Percentiles rank a stretch among this genome's conserved stretches.
phyloP scores from a whole-genome alignment of 2,797 vertebrate genomes.

The Antennarius maculatus region DNA sequence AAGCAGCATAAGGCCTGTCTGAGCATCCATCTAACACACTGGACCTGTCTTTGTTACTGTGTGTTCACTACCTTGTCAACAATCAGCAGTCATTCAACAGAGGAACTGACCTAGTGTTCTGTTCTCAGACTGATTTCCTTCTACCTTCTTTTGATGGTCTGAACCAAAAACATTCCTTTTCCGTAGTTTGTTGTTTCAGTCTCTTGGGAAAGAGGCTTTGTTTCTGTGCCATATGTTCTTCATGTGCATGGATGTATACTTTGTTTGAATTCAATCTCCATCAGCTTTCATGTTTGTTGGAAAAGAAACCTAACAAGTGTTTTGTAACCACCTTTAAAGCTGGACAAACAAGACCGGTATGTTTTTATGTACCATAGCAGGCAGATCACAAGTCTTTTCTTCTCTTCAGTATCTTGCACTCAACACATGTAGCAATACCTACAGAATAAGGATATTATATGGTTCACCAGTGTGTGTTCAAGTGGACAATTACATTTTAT shows the following conservation, averaged over 20 bases:
- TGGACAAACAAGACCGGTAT: constrained; percentile 79
- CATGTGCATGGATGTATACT: constrained; percentile 54
- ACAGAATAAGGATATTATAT: constrained; percentile 79
- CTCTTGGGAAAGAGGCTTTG: constrained; percentile 43
- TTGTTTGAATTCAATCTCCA: constrained; percentile 67
- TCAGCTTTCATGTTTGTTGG: constrained; percentile 64
- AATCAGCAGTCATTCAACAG: constrained; percentile 50
- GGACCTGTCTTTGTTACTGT: constrained; percentile 18
- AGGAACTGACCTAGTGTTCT: constrained; percentile 38
- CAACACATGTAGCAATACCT: constrained; percentile 93
- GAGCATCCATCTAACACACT: constrained; percentile 22
- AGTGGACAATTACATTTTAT: constrained; percentile 87
- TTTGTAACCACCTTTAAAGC: constrained; percentile 65
- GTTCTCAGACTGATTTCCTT: constrained; percentile 55
- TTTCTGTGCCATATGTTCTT: constrained; percentile 66
- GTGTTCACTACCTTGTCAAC: constrained; percentile 51
- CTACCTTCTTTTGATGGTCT: constrained; percentile 56
- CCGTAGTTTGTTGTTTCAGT: constrained; percentile 64
- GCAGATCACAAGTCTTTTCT: constrained; percentile 83
- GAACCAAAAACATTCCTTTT: constrained; percentile 69
- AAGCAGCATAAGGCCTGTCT: constrained; percentile 27
- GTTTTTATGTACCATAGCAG: constrained; percentile 72
- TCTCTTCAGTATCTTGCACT: constrained; percentile 90
- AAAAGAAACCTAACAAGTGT: constrained; percentile 73
- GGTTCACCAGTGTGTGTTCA: constrained; percentile 89